A percentile compares a stretch with the other conserved stretches of the same genome.
These are phyloP conservation scores for Aphaenogaster rudis DNA, from an alignment of 1,140 invertebrate species.

Conservation along the genomic window DNA sequence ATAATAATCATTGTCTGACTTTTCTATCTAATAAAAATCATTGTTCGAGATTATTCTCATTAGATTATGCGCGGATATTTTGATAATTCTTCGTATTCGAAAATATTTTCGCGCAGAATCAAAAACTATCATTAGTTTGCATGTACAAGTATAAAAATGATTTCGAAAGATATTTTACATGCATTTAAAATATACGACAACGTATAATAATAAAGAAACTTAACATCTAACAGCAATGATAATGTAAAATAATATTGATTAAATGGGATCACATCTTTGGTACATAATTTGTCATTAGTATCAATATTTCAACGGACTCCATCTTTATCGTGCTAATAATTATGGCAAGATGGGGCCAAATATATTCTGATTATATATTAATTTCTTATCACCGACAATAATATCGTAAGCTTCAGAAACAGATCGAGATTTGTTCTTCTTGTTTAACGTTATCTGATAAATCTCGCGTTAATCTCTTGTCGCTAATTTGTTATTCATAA, in stretches of 20 bases:
- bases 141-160: constrained; percentile 51
- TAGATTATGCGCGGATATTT: neutral
- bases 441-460: constrained; percentile 55
- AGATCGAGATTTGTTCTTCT: constrained; percentile 57
- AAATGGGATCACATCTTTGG: constrained; percentile 80
- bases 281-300: constrained; percentile 68
- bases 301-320: constrained; percentile 63
- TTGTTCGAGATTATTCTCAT: neutral
- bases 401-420: constrained; percentile 62
- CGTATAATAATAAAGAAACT: constrained; percentile 66
- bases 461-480: constrained; percentile 47
- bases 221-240: constrained; percentile 68
- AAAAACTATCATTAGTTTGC: neutral
- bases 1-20: neutral
- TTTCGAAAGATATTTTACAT: constrained; percentile 8
- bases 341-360: constrained; percentile 69
- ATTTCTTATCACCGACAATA: constrained; percentile 53
- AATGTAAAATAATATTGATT: constrained; percentile 67
- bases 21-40: neutral
- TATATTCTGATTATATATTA: constrained; percentile 54
- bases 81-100: constrained; percentile 2
- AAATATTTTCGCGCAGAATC: constrained; percentile 29
- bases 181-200: constrained; percentile 41
- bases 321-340: constrained; percentile 23
- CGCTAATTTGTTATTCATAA: constrained; percentile 69